These are phyloP conservation scores for Mastigias papua DNA, from an alignment of 30 jellyfish, hydroid and myxozoan species.

Conservation along the genomic window DNA sequence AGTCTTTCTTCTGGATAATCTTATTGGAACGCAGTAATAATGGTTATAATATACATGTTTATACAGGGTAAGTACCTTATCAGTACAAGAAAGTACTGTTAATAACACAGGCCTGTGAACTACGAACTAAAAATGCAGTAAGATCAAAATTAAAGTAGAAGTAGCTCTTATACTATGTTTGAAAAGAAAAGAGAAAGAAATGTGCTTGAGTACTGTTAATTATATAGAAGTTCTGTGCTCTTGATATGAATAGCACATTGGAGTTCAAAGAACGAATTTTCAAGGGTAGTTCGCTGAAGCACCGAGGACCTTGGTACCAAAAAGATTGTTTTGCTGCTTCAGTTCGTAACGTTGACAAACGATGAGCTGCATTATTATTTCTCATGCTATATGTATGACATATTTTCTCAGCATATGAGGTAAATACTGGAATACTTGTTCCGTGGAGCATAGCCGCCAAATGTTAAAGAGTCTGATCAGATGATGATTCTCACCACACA, in stretches of 20 bases:
- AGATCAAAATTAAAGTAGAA: background rate
- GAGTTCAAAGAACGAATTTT: constrained; percentile 54
- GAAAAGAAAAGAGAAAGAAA: background rate
- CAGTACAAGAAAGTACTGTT: constrained; percentile 17
- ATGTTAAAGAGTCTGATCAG: too few relatives aligned
- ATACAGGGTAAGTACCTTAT: constrained; percentile 7
- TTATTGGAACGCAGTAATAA: too few relatives aligned
- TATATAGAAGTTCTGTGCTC: background rate
- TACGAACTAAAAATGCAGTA: too few relatives aligned
- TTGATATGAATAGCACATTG: constrained; percentile 35
- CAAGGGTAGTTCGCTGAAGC: constrained; percentile 53
- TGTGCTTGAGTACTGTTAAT: background rate
- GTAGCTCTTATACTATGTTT: background rate
- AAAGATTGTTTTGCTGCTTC: constrained; percentile 49
- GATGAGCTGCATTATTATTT: constrained; percentile 45
- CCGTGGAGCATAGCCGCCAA: too few relatives aligned
- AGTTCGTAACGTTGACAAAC: constrained; percentile 30
- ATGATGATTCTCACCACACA: too few relatives aligned
- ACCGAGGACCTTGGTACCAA: constrained; percentile 42
- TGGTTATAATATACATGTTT: too few relatives aligned
- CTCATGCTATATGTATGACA: constrained; percentile 25
- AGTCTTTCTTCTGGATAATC: too few relatives aligned
- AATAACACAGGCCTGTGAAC: background rate
- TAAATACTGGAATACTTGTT: constrained; percentile 58
- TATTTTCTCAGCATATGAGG: constrained; percentile 24